phyloP scores from a whole-genome alignment of 1,140 invertebrate genomes.

The Pogonus chalceus region DNA sequence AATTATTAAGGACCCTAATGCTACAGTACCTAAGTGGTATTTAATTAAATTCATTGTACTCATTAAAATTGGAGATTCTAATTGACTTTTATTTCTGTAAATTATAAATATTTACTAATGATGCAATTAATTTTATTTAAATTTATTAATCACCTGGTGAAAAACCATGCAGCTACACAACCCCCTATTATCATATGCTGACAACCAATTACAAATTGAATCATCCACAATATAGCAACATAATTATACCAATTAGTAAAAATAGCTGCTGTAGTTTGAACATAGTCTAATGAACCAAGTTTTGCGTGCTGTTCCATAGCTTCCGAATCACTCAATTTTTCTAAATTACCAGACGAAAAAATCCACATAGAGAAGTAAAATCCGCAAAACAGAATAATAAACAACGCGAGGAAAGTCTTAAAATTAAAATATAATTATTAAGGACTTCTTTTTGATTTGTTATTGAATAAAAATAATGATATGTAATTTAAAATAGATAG shows the following conservation, averaged over 20 bases:
- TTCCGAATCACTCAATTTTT: too few species aligned
- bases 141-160: conserved; percentile 52
- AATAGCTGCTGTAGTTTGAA: conserved; percentile 42
- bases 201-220: conserved; percentile 63
- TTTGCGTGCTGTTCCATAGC: too few species aligned
- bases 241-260: conserved; percentile 36
- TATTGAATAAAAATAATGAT: neutral
- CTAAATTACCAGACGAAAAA: conserved; percentile 51
- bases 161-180: conserved; percentile 68
- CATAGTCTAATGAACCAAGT: conserved; percentile 38
- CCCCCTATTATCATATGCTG: conserved; percentile 69
- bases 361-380: conserved; percentile 50
- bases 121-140: neutral
- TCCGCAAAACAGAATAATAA: conserved; percentile 45
- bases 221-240: conserved; percentile 60
- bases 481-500: neutral
- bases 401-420: conserved; percentile 54
- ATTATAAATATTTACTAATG: conserved; percentile 10
- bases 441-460: conserved; percentile 5
- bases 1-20: conserved; percentile 65
- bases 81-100: conserved; percentile 51
- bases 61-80: conserved; percentile 46
- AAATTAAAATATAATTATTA: conserved; percentile 23
- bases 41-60: conserved; percentile 47
- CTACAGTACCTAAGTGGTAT: conserved; percentile 68